These are phyloP conservation scores for Parochlus steinenii DNA, from an alignment of 2,888 invertebrate genomes.

Conservation along the genomic window DNA sequence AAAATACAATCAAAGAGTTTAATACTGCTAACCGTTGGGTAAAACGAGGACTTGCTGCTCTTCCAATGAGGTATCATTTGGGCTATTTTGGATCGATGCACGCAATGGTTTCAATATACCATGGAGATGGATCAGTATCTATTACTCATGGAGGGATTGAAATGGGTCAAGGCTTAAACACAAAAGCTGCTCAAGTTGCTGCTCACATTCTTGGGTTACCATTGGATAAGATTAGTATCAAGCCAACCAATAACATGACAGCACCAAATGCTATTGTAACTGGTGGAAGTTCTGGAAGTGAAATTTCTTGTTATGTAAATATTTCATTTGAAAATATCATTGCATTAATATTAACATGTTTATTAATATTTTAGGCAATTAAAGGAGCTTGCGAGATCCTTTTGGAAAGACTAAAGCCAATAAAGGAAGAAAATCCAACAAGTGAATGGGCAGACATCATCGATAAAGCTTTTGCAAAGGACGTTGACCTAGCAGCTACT, in stretches of 20 bases:
- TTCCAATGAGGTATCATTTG: conserved; percentile 51
- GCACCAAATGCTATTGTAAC: conserved; percentile 50
- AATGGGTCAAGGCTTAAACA: conserved; percentile 67
- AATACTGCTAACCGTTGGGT: conserved; percentile 63
- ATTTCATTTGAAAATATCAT: conserved; percentile 15
- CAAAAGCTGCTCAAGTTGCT: conserved; percentile 57
- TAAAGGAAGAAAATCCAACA: conserved; percentile 34
- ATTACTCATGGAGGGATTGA: conserved; percentile 57
- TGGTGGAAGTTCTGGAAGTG: conserved; percentile 57
- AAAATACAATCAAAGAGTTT: conserved; percentile 36
- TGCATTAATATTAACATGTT: conserved; percentile 16
- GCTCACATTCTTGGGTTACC: conserved; percentile 53
- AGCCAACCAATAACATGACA: conserved; percentile 44
- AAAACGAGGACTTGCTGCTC: conserved; percentile 52
- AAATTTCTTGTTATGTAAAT: conserved; percentile 36
- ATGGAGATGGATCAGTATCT: conserved; percentile 52
- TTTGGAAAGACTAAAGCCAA: conserved; percentile 39
- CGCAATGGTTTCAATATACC: conserved; percentile 48
- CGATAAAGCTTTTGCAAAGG: conserved; percentile 32
- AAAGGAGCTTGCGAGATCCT: conserved; percentile 48
- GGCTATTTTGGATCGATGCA: conserved; percentile 34
- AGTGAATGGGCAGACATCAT: conserved; percentile 42
- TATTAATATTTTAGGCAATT: too few relatives aligned
- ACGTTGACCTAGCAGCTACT: conserved; percentile 42
- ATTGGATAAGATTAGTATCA: conserved; percentile 45